A percentile compares a stretch with the other conserved stretches of the same genome.
Evolutionary conservation across 2,797 vertebrate genomes (phyloP).

Genomic region (Aldrovandia affinis): DNA sequence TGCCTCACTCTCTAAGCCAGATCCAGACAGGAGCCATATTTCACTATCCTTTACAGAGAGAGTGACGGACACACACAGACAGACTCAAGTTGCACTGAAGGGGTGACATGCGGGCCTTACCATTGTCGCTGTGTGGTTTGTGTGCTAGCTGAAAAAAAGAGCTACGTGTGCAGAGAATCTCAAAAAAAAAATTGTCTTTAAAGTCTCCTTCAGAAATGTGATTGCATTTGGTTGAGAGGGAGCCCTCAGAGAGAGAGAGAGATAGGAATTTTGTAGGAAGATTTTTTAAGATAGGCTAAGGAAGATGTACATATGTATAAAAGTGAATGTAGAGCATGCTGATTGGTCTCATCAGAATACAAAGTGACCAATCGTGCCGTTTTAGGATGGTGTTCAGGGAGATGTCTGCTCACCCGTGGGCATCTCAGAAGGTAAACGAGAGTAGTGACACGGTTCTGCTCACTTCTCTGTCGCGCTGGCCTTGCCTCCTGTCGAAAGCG

Average conservation of each 20-base stretch:
- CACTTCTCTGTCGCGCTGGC: neutral
- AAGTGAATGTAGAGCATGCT: constrained; percentile 27
- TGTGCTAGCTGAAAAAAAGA: neutral
- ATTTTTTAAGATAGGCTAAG: neutral
- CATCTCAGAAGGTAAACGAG: neutral
- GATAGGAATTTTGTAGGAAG: neutral
- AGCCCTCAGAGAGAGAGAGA: neutral
- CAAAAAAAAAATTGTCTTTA: too few relatives aligned
- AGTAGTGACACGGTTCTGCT: neutral
- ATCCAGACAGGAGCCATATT: neutral
- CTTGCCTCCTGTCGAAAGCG: neutral
- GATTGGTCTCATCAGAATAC: neutral
- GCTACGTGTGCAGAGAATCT: constrained; percentile 10
- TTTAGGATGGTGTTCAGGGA: neutral
- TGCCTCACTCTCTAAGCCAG: neutral
- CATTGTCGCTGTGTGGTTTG: neutral
- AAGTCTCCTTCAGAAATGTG: constrained; percentile 1
- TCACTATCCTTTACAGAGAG: neutral
- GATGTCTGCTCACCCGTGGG: neutral
- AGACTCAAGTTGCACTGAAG: neutral
- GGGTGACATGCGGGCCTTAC: neutral
- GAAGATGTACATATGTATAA: constrained; percentile 26
- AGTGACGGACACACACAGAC: neutral
- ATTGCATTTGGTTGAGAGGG: constrained; percentile 11
- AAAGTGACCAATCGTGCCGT: neutral